phyloP scores from a whole-genome alignment of 2,113 vertebrate species.

The Clarias magur region DNA sequence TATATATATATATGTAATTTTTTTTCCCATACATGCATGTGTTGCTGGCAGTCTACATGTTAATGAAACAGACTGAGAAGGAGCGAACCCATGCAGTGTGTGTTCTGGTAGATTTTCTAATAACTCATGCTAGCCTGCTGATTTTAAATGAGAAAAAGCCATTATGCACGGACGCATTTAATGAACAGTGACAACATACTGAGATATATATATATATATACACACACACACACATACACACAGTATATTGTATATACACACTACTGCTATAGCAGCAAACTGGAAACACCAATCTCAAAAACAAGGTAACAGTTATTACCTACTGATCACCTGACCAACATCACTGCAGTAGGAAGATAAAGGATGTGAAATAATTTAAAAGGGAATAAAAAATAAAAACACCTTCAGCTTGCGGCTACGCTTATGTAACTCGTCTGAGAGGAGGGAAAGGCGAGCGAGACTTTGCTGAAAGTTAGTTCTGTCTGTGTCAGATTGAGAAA shows the following conservation, averaged over 20 bases:
- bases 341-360: conserved; percentile 30
- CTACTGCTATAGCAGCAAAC: conserved; percentile 4
- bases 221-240: conserved; percentile 11
- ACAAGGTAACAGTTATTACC: conserved; percentile 39
- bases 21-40: not conserved
- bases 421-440: conserved; percentile 47
- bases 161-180: conserved; percentile 8
- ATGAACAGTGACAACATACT: not conserved
- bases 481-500: conserved; percentile 38
- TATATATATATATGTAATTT: not conserved
- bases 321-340: conserved; percentile 41
- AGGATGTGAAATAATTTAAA: not conserved
- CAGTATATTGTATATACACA: conserved; percentile 6
- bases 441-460: conserved; percentile 41
- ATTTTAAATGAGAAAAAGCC: not conserved
- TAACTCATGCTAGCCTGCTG: not conserved
- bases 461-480: conserved; percentile 45
- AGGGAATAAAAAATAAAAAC: not conserved
- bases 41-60: not conserved
- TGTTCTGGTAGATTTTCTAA: conserved; percentile 7
- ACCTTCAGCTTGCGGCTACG: conserved; percentile 29
- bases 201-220: not conserved
- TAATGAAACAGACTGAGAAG: not conserved
- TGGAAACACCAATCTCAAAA: conserved; percentile 23
- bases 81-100: not conserved